Conservation (phyloP, 1,140 invertebrate species). For the Heliconius nattereri region DNA sequence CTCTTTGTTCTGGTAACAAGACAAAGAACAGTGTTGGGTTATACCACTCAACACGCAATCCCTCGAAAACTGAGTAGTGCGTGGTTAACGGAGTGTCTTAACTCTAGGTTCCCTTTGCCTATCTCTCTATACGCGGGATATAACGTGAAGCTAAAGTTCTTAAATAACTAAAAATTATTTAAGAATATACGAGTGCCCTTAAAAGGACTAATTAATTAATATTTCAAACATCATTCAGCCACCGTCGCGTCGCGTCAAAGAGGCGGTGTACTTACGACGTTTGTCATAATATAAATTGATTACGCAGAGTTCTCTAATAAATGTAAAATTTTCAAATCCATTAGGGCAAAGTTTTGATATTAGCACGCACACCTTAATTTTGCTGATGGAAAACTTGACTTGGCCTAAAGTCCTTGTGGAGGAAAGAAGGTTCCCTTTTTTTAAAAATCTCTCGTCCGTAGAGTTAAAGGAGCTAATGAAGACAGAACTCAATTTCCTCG, state of each 20-base stretch:
- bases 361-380: conserved; percentile 71
- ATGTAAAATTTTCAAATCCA: conserved; percentile 76
- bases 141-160: too few relatives aligned
- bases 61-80: too few relatives aligned
- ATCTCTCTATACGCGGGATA: too few relatives aligned
- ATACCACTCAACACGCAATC: too few relatives aligned
- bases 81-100: too few relatives aligned
- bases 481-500: conserved; percentile 51
- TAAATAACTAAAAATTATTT: too few relatives aligned
- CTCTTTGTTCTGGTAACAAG: too few relatives aligned
- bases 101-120: too few relatives aligned
- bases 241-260: conserved; percentile 39
- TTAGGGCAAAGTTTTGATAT: conserved; percentile 73
- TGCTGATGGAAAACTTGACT: conserved; percentile 75
- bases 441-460: conserved; percentile 51
- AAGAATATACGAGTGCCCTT: conserved; percentile 21
- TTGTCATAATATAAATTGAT: conserved; percentile 71
- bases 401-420: conserved; percentile 60
- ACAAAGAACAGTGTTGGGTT: too few relatives aligned
- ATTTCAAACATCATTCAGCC: conserved; percentile 51
- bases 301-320: conserved; percentile 60
- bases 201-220: conserved; percentile 56
- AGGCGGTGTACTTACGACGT: conserved; percentile 46
- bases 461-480: conserved; percentile 61
- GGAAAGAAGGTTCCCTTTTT: conserved; percentile 47